phyloP scores from a whole-genome alignment of 2,113 vertebrate species.

The Jacana jacana region DNA sequence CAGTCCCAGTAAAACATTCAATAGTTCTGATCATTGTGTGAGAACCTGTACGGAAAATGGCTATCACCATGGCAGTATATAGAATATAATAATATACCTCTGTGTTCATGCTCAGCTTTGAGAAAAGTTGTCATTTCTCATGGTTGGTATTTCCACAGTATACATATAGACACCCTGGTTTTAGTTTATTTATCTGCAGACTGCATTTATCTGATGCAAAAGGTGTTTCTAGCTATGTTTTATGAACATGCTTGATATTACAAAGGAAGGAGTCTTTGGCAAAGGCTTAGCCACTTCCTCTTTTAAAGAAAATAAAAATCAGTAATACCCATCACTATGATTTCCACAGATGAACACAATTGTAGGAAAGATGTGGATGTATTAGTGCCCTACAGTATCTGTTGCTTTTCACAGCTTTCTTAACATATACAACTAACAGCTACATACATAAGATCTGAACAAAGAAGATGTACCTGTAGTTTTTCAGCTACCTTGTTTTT shows the following conservation, averaged over 20 bases:
- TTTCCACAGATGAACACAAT: background rate
- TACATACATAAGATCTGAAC: background rate
- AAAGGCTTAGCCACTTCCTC: background rate
- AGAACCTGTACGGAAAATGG: background rate
- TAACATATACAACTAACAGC: background rate
- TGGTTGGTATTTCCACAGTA: background rate
- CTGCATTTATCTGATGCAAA: background rate
- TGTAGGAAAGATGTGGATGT: background rate
- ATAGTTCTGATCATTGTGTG: background rate
- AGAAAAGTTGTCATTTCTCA: background rate
- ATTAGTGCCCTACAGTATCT: background rate
- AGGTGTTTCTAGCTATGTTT: background rate
- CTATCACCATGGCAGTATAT: background rate
- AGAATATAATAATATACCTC: background rate
- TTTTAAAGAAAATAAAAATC: background rate
- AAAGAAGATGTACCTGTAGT: background rate
- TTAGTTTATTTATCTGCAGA: background rate
- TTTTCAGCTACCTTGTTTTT: background rate
- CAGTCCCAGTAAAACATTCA: background rate
- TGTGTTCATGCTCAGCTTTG: background rate
- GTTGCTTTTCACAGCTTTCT: background rate
- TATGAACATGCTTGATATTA: background rate
- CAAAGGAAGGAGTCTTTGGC: background rate
- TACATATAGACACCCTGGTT: accelerated
- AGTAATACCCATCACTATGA: background rate